A percentile compares a stretch with the other conserved stretches of the same genome.
These are phyloP conservation scores for Tricholaema leucomelas DNA, from an alignment of 2,113 vertebrate genomes.

Conservation along the genomic window DNA sequence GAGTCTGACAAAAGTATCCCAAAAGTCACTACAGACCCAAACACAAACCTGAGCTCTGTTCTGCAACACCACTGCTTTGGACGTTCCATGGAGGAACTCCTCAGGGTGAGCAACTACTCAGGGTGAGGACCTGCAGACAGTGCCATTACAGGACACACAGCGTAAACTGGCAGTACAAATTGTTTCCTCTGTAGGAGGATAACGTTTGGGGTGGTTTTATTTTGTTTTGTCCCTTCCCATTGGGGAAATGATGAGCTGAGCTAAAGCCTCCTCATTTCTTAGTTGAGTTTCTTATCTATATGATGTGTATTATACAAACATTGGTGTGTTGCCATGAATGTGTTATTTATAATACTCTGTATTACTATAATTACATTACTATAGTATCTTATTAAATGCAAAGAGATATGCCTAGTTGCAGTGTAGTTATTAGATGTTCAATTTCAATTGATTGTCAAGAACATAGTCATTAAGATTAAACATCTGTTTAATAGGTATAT, in stretches of 20 bases:
- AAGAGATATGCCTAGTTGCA: slow-evolving; percentile 68
- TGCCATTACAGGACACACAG: not conserved
- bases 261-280: slow-evolving; percentile 33
- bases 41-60: not conserved
- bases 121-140: not conserved
- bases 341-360: slow-evolving; percentile 53
- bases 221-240: not conserved
- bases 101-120: not conserved
- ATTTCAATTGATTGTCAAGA: slow-evolving; percentile 79
- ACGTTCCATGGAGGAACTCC: too few species aligned
- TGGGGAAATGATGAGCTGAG: slow-evolving; percentile 31
- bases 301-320: slow-evolving; percentile 25
- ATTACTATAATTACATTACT: slow-evolving; percentile 57
- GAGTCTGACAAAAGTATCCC: not conserved
- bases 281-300: not conserved
- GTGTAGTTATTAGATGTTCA: slow-evolving; percentile 77
- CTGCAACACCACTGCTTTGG: not conserved
- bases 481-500: slow-evolving; percentile 83
- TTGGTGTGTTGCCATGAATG: slow-evolving; percentile 45
- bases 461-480: slow-evolving; percentile 79
- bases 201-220: not conserved
- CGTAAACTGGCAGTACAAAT: not conserved
- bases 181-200: not conserved
- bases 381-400: slow-evolving; percentile 70
- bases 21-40: not conserved